These are phyloP conservation scores for Odontomyia ornata DNA, from an alignment of 2,888 invertebrate genomes.

Conservation along the genomic window DNA sequence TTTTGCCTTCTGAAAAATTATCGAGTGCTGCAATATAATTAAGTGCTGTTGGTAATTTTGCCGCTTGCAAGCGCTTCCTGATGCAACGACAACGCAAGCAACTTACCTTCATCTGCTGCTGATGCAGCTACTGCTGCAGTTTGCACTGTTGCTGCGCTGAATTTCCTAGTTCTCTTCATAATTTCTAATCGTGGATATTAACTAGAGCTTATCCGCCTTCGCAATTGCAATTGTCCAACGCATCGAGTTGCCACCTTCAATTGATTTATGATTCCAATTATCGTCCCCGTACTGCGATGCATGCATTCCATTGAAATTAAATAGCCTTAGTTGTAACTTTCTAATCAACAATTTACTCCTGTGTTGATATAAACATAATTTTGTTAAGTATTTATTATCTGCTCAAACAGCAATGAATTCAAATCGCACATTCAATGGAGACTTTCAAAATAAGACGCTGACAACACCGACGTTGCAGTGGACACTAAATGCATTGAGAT, in stretches of 20 bases:
- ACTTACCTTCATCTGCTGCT: conserved; percentile 31
- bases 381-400: too few relatives aligned
- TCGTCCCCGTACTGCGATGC: too few relatives aligned
- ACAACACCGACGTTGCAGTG: background rate
- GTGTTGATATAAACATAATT: too few relatives aligned
- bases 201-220: conserved; percentile 37
- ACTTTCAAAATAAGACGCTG: background rate
- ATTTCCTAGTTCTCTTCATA: conserved; percentile 37
- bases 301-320: background rate
- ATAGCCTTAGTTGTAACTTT: background rate
- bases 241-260: background rate
- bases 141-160: background rate
- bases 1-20: conserved; percentile 28
- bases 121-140: background rate
- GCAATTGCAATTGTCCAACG: conserved; percentile 13
- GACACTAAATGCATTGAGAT: too few relatives aligned
- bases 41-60: conserved; percentile 17
- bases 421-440: too few relatives aligned
- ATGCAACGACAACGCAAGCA: conserved; percentile 24
- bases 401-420: too few relatives aligned
- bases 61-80: conserved; percentile 30
- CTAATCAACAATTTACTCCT: background rate
- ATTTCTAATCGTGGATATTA: conserved; percentile 23
- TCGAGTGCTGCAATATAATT: conserved; percentile 14
- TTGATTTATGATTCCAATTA: too few relatives aligned